Base-by-base conservation (phyloP, 2,797 vertebrate genomes). In the Typhlichthys subterraneus region DNA sequence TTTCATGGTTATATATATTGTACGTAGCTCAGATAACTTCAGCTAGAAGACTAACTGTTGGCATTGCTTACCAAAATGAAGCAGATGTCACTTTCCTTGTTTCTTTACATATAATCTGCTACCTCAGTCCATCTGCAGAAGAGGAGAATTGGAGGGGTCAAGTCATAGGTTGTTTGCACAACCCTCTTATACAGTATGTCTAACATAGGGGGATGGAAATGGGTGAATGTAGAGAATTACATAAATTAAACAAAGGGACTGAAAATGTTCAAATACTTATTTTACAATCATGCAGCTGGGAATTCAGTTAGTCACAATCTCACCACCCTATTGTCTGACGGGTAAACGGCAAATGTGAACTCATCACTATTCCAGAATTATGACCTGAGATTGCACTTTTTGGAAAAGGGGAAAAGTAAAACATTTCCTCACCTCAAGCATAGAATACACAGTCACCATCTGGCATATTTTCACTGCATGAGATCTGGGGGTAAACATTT, bases 261-360 rank as follows among this genome's bases (percentile, higher is more conserved):
- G 33, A 38, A 38, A 70, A 68, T 67, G 68, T 61, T 59, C 0
- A 61, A n/a, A 23, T 12, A 2, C 23, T 23, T 23, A 23, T 23
- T 23, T 23, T 23, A 23, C 23, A 23, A 23, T 23, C 23, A 23
- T 19, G 19, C 19, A 19, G 19, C 72, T 42, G 38, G 38, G 8
- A 42, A 42, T 42, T 42, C 38, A 42, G 38, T 42, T 42, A 47
- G 68, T 87, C 69, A 90, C 64, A 85, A 52, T 81, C 2, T 93
- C 90, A 90, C 77, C 92, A 94, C 61, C 79, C 90, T 79, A 83
- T 65, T 63, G 82, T 97, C 94, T 91, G 95, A 91, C 92, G 94
- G 94, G 95, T 95, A 89, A 90, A 90, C 87, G 84, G 88, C 87
- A 62, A 90, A 68, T 15, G 70, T 85, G 66, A 87, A 66, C 59